phyloP scores from a whole-genome alignment of 2,888 invertebrate species.

The Plebejus anna region DNA sequence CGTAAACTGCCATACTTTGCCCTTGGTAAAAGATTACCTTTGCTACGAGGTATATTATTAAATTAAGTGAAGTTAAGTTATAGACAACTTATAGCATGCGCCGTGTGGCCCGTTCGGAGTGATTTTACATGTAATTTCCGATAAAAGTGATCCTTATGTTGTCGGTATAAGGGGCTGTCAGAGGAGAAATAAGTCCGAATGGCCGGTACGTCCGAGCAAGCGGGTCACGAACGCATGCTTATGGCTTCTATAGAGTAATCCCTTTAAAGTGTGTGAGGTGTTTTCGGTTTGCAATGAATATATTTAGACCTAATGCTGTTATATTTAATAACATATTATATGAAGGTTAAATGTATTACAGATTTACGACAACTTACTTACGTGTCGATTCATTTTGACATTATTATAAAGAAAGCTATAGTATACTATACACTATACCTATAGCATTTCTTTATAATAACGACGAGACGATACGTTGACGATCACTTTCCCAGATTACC shows the following conservation, averaged over 20 bases:
- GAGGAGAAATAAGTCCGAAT: background rate
- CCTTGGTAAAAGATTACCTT: conserved; percentile 76
- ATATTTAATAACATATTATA: conserved; percentile 17
- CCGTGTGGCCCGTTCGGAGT: conserved; percentile 46
- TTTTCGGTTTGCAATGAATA: conserved; percentile 36
- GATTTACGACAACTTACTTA: background rate
- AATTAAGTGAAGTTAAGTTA: conserved; percentile 74
- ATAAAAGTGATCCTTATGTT: background rate
- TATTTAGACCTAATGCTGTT: conserved; percentile 33
- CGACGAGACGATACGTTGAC: too few relatives aligned
- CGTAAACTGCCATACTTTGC: conserved; percentile 65
- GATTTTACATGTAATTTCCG: background rate
- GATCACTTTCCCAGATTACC: too few relatives aligned
- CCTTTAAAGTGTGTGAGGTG: conserved; percentile 54
- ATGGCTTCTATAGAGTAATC: conserved; percentile 72
- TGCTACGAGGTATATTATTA: conserved; percentile 74
- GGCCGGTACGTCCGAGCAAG: conserved; percentile 43
- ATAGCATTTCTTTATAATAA: too few relatives aligned
- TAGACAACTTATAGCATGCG: conserved; percentile 71
- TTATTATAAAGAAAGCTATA: background rate
- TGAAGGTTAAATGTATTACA: conserved; percentile 10
- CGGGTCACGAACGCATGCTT: conserved; percentile 75
- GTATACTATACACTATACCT: too few relatives aligned
- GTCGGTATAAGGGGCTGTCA: conserved; percentile 30
- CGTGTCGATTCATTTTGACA: background rate